These are phyloP conservation scores for Hippoglossus hippoglossus DNA, from an alignment of 2,797 vertebrate species.

Conservation along the genomic window DNA sequence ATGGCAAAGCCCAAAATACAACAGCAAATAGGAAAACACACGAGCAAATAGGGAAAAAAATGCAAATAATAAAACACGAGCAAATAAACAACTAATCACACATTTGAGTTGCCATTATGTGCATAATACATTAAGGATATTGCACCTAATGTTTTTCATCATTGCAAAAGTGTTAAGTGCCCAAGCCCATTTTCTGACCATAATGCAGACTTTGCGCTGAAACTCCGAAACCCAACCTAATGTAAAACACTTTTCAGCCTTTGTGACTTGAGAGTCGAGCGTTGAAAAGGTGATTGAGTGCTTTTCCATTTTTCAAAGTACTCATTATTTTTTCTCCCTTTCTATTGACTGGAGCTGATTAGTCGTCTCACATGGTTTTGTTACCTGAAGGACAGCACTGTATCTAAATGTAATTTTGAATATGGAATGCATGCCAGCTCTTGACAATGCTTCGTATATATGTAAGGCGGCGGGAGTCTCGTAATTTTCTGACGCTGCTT, in stretches of 20 bases:
- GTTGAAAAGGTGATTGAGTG: slow-evolving; percentile 5
- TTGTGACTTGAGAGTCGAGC: background rate
- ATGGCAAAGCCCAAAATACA: no score
- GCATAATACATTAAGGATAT: background rate
- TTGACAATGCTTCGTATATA: slow-evolving; percentile 20
- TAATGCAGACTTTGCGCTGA: no score
- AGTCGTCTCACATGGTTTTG: slow-evolving; percentile 17
- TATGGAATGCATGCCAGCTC: slow-evolving; percentile 16
- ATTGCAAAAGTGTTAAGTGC: background rate
- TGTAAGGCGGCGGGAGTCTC: slow-evolving; percentile 15
- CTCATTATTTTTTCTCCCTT: slow-evolving; percentile 4
- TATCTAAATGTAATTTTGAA: background rate
- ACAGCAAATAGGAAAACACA: no score
- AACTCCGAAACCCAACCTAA: background rate
- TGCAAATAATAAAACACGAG: no score
- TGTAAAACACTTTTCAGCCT: slow-evolving; percentile 1
- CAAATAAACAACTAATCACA: no score
- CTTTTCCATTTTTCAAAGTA: slow-evolving; percentile 4
- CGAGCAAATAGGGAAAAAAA: no score
- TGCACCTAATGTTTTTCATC: background rate
- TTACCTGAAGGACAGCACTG: background rate
- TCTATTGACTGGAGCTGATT: slow-evolving; percentile 18
- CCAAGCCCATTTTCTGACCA: slow-evolving; percentile 4
- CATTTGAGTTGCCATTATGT: no score
- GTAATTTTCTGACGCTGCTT: slow-evolving; percentile 36